A percentile compares a stretch with the other conserved stretches of the same genome.
phyloP scores from a whole-genome alignment of 2,888 invertebrate species.

The Anticlea derivata region DNA sequence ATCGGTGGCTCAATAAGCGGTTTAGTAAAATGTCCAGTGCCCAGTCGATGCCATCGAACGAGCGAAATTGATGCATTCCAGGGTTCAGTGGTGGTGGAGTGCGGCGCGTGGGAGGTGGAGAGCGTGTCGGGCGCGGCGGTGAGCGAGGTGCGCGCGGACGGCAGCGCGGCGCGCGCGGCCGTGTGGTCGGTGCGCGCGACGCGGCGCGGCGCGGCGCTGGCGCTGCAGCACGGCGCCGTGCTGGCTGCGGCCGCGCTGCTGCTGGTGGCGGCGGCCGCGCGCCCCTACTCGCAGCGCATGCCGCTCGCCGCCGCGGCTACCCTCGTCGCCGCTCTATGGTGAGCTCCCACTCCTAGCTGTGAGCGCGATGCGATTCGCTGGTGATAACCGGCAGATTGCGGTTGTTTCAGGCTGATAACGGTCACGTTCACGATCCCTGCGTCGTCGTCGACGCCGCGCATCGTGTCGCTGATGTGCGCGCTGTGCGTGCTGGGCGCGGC shows the following conservation, averaged over 20 bases:
- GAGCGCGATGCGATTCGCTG: too few species aligned
- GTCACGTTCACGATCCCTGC: conserved; percentile 56
- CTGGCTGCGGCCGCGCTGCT: conserved; percentile 47
- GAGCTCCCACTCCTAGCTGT: not conserved
- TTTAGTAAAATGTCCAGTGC: too few species aligned
- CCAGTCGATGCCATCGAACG: too few species aligned
- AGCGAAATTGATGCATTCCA: conserved; percentile 26
- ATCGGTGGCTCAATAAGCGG: too few species aligned
- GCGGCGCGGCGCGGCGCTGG: conserved; percentile 59
- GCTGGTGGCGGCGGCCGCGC: conserved; percentile 51
- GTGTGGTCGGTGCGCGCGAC: conserved; percentile 49
- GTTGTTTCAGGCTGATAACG: conserved; percentile 54
- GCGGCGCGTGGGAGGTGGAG: conserved; percentile 63
- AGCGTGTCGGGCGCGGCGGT: conserved; percentile 37
- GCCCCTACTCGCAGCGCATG: conserved; percentile 53
- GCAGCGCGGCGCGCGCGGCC: conserved; percentile 39
- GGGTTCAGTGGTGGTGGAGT: conserved; percentile 55
- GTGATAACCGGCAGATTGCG: not conserved
- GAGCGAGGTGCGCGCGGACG: conserved; percentile 36
- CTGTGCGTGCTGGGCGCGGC: conserved; percentile 25
- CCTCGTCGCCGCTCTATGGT: conserved; percentile 63
- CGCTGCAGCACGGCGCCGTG: conserved; percentile 47
- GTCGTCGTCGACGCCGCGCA: conserved; percentile 41
- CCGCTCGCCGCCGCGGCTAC: conserved; percentile 65
- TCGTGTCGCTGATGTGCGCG: conserved; percentile 37